Evolutionary conservation across 1,140 invertebrate genomes (phyloP).

Genomic region (Dolichoris vasculosae): DNA sequence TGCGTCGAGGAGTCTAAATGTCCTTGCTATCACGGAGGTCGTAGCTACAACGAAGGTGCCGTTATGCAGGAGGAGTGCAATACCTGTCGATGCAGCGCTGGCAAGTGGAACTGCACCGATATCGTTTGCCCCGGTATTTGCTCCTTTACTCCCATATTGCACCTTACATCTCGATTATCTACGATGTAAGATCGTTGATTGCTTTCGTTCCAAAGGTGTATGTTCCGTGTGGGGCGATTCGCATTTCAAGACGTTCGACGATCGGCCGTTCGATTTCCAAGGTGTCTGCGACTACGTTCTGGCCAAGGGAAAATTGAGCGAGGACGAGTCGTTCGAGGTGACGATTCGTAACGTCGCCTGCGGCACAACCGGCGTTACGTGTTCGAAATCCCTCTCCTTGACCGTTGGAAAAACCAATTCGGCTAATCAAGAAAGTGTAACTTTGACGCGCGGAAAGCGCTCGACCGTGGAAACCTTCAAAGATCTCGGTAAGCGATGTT

Average conservation of each 20-base stretch:
- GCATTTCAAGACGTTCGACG: constrained; percentile 91
- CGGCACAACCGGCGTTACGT: constrained; percentile 88
- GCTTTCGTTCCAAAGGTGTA: constrained; percentile 72
- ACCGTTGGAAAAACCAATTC: constrained; percentile 75
- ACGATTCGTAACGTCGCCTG: constrained; percentile 88
- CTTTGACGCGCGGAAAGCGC: constrained; percentile 76
- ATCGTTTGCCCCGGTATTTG: constrained; percentile 75
- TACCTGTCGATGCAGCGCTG: constrained; percentile 80
- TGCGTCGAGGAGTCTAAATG: constrained; percentile 84
- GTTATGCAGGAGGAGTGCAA: constrained; percentile 88
- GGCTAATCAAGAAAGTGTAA: constrained; percentile 77
- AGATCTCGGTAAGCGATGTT: constrained; percentile 18
- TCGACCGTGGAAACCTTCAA: constrained; percentile 59
- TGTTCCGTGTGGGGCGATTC: constrained; percentile 91
- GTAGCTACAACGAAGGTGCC: constrained; percentile 85
- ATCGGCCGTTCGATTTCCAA: constrained; percentile 88
- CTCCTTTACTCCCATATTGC: too few relatives aligned
- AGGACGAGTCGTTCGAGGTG: constrained; percentile 80
- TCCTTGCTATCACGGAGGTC: constrained; percentile 91
- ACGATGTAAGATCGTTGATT: too few relatives aligned
- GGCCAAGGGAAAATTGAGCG: constrained; percentile 80
- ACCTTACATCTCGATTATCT: too few relatives aligned
- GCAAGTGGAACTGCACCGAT: constrained; percentile 82
- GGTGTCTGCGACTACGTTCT: constrained; percentile 91
- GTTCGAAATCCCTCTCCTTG: constrained; percentile 87